Evolutionary conservation across 2,113 vertebrate species (phyloP), one percentile per base, ranked within the genome.

Genomic region (Noctilio leporinus): DNA sequence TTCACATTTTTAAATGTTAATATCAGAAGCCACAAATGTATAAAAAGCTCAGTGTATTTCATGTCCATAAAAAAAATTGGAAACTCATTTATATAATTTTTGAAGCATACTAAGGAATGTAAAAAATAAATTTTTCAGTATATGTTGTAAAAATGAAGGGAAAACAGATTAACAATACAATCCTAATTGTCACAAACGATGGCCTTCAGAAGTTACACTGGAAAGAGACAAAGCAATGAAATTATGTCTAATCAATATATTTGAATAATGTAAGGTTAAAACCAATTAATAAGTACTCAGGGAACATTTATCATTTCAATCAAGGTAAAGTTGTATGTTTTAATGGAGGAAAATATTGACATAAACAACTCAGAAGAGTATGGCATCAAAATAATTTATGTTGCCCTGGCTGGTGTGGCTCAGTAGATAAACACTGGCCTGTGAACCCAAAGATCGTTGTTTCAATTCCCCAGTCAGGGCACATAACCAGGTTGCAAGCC

Each of bases 1-100:
- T 96, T 89, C 86, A 96, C 55, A 89, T 85, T 93, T 96, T 86
- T n/a, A 47, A 94, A 86, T 82, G 45, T 65, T 80, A 76, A 73
- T 82, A 78, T 84, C 53, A 82, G 62, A 77, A 73, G 30, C 62
- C 65, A 92, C 72, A 88, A 82, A 92, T 24, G 53, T 78, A 94
- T 59, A n/a, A 86, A 84, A 91, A 91, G n/a, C 51, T 69, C 30
- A 17, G 47, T 83, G 28, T 84, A 81, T 72, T 83, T 94, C 57
- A 86, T 89, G 93, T 97, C 19, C 40, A 93, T 59, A 67, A 89
- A 94, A 57, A 72, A 30, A 87, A 62, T 15, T 45, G 11, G n/a
- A 76, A 91, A 83, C 43, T 73, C 10, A 89, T 81, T 76, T 85
- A 33, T 86, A 77, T 72, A 89, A 73, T 92, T 92, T 89, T 89